Evolutionary conservation across 37 sponge, comb jelly and placozoan species (phyloP), one percentile per base, ranked within the genome.

Genomic region (Chondrilla cf. caribensis): DNA sequence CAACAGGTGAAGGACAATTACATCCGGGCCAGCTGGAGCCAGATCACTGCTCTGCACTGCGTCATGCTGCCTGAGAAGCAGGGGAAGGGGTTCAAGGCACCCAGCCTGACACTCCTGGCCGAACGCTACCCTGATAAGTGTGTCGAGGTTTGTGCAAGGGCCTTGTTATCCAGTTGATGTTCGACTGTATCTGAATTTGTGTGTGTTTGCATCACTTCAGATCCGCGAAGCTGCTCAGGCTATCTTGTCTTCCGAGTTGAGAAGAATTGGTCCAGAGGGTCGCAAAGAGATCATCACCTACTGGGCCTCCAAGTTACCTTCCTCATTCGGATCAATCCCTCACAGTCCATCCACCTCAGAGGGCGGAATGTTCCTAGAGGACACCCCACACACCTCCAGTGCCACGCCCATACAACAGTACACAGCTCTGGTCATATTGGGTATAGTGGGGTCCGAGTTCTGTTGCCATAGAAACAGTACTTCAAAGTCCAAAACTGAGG

Each of bases 51-150:
- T 7, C 84, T 96, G 51, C 95, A 94, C 82, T 96, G 97, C 80
- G 97, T 96, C 58, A 89, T 96, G 92, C 84, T 96, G 41, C 94
- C 95, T 0, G 97, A 96, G 84, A 86, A 80, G n/a, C 89, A 94
- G 76, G 94, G 90, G 32, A 80, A 75, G 14, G 60, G 88, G 44
- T 96, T 93, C 84, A 84, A 87, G 26, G 65, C 97, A 7, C 97
- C 97, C 21, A 83, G 88, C 72, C 86, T 96, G 14, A 89, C 94
- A 6, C 94, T 94, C 9, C 84, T 96, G 66, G 94, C 97, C 18
- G 83, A 82, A 18, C 62, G 84, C 15, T 93, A 89, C 68, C 87
- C 87, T 0, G 90, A 96, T 66, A 82, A 80, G 47, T 91, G 90
- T 82, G 82, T 79, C 22, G 95, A 94, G 57, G 95, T 95, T n/a